A percentile compares a stretch with the other conserved stretches of the same genome.
Conservation (phyloP, 1,140 invertebrate species). For the Cyphomyrmex costatus region DNA sequence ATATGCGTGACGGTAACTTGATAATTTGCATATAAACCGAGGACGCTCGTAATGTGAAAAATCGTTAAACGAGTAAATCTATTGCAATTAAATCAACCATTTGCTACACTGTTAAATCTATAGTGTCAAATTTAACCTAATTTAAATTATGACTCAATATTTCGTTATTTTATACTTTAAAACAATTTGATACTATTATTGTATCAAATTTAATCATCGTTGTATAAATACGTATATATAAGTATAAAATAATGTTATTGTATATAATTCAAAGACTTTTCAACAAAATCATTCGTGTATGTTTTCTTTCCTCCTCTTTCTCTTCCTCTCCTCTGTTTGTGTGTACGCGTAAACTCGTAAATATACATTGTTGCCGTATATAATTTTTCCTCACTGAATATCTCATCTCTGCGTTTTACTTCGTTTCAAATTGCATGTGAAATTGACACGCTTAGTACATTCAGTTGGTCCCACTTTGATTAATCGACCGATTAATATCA, state of each 20-base stretch:
- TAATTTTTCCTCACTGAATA: no score
- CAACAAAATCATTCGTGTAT: neutral
- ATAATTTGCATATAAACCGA: neutral
- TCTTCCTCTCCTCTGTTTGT: neutral
- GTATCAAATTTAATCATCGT: no score
- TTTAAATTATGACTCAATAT: no score
- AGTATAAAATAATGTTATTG: no score
- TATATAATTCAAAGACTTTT: neutral
- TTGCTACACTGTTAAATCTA: neutral
- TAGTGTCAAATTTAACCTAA: no score
- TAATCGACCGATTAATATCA: no score
- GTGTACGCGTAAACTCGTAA: neutral
- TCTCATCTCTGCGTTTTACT: neutral
- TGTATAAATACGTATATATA: no score
- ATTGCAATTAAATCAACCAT: neutral
- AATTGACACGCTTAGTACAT: neutral
- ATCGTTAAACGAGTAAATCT: neutral
- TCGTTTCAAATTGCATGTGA: neutral
- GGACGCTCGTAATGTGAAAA: neutral
- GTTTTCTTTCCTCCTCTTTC: neutral
- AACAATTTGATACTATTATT: no score
- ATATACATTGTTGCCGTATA: neutral
- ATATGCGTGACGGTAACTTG: neutral
- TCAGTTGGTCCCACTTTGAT: no score
- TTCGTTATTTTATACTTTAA: no score